Base-by-base conservation (phyloP, 2,797 vertebrate species). In the Acipenser transmontanus region DNA sequence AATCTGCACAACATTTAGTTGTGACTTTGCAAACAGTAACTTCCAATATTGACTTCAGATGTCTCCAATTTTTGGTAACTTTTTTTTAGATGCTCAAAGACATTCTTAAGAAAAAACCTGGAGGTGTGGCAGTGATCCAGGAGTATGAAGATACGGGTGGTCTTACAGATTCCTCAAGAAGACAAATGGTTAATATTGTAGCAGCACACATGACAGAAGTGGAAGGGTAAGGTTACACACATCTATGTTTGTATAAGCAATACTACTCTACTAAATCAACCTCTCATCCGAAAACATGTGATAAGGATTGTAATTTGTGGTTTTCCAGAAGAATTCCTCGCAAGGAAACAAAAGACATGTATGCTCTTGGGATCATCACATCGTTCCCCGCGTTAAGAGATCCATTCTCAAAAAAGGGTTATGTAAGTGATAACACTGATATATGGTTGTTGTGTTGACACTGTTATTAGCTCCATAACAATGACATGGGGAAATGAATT, bases 321-420 rank as follows among this genome's bases (percentile, higher is more conserved):
- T n/a, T n/a, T n/a, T n/a, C n/a, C 56, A 65, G 68, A 51, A 70
- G 65, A 49, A 14, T n/a, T 70, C 61, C 67, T 4, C 57, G 61
- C 8, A 67, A 70, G 64, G 11, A n/a, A 66, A 73, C 69, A 66
- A 70, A 68, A 20, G 63, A 73, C 61, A 62, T 66, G n/a, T 50
- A 61, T 68, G 72, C 59, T 14, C 65, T 65, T 68, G 64, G 67
- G 14, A 67, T 69, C 66, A 63, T 69, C 50, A 13, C 57, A 10
- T 47, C 51, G 17, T 68, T 71, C 17, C 64, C 67, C 47, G 54
- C 50, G 62, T 59, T 72, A 51, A 69, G 59, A 60, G 70, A 69
- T 59, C 70, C 60, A 62, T 66, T 47, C 48, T 72, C 60, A 17
- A 69, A 72, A 63, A 66, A 72, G 54, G 60, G 67, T 54, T 71